Evolutionary conservation across 2,888 invertebrate species (phyloP), one percentile per base, ranked within the genome.

Genomic region (Serrognathus titanus): DNA sequence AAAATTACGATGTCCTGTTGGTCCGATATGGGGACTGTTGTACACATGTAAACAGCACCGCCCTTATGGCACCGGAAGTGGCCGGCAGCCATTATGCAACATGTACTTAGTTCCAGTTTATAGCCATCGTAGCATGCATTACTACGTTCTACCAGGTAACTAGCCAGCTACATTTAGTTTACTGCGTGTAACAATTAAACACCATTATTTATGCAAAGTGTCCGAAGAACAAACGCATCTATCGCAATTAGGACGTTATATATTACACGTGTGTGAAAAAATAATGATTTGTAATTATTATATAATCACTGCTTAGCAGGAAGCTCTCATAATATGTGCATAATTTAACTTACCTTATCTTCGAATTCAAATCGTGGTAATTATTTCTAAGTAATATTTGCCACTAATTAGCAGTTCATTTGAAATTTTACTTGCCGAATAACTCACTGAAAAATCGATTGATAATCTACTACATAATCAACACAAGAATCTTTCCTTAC

Each of bases 1-100:
- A 55, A 51, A 61, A 61, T 64, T 64, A 60, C 58, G 56, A 59
- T 61, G 55, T 60, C 60, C 58, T 57, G 61, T 58, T 55, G 55
- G 59, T 55, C 58, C 57, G 54, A 56, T 63, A 59, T 51, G 60
- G 61, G 61, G 64, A 58, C 58, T 59, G 54, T 56, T 60, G 51
- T 55, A 65, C 65, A 65, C 65, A 53, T 65, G 65, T 65, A 63
- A 64, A 66, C 63, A 65, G 62, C 51, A 52, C 63, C 63, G 62
- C 65, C 65, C 60, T 60, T 62, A 50, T 57, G 51, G 58, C 57
- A 61, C 57, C 64, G 64, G 65, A 63, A 65, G 59, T 65, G 57
- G 55, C 63, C 55, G 54, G 62, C 60, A 60, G 63, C 64, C 63
- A 64, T 64, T 63, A 63, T 54, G 51, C 57, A 57, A 57, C 57